Evolutionary conservation across 1,140 invertebrate genomes (phyloP), one percentile per base, ranked within the genome.

Genomic region (Ceratitis capitata): DNA sequence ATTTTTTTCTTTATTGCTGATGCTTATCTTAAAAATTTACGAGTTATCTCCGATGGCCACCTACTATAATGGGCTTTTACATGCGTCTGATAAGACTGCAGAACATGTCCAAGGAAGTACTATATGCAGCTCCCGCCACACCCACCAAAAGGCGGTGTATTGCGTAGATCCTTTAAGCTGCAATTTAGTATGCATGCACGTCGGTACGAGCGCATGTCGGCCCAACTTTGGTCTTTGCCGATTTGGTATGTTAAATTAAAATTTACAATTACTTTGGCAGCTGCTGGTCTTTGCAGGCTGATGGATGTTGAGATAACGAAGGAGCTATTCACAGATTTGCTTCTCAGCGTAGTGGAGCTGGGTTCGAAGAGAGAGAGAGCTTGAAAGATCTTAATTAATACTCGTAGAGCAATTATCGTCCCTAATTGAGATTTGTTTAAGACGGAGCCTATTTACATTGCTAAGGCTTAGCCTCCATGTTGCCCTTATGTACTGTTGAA

Each of bases 161-260:
- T 29, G 7, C 3, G 58, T 12, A 32, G 23, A n/a, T n/a, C n/a
- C n/a, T n/a, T n/a, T n/a, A n/a, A n/a, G 12, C 26, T 35, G 58
- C 26, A 69, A 69, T 4, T 32, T 32, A 5, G 61, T 69, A n/a
- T 56, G 23, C 51, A 56, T n/a, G n/a, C n/a, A n/a, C n/a, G n/a
- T n/a, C n/a, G n/a, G n/a, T n/a, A n/a, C n/a, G n/a, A n/a, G n/a
- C n/a, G n/a, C 14, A 56, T 56, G 51, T 56, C n/a, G 10, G 32
- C 61, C 16, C 35, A 78, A 78, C 69, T 78, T 78, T 78, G 69
- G 69, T 45, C 69, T 78, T 78, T 78, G 69, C 69, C 69, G 69
- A 42, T 78, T 78, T 78, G 35, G 39, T 26, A 29, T 78, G 69
- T 78, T 78, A 45, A 47, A 35, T 78, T 45, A n/a, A 16, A n/a